Base-by-base conservation (phyloP, 2,888 invertebrate genomes). In the Stenoptilia bipunctidactyla region DNA sequence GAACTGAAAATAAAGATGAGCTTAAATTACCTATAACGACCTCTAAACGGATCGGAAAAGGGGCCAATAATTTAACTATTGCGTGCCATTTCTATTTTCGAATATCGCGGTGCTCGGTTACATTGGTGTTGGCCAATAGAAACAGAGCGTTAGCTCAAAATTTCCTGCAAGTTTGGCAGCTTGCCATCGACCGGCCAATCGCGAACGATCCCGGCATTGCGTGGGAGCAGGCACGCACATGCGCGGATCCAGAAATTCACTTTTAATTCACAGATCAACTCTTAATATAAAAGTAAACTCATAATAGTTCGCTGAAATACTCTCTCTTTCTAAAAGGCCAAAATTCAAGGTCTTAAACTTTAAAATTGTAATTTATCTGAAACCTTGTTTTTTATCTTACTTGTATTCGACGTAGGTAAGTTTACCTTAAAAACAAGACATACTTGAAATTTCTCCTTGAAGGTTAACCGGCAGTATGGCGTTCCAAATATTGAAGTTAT, bases 51-150 rank as follows among this genome's bases (percentile, higher is more conserved):
- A 5, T 5, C 2, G 10, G 35, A 13, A 14, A 15, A 35, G 35
- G 13, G 35, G 35, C 15, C 35, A 15, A 13, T 13, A 15, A 35
- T 15, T 35, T 35, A 6, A 10, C 15, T 15, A 35, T 20, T 53
- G 48, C 46, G 55, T 57, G 52, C 60, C 55, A 58, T 56, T 61
- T 80, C 82, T 83, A 83, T 83, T 82, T 82, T 83, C 74, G 73
- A 82, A 82, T 76, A 75, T 65, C 73, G 82, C 80, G 82, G 82
- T 80, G 82, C 80, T 77, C 66, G 75, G 73, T 80, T 82, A 64
- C 79, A 68, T 56, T 64, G 62, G 61, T 45, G 59, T 52, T 52
- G 48, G 50, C 79, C 82, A 79, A 80, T 80, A 57, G 20, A 20
- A 20, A 69, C 53, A 65, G 52, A 48, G 44, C 50, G 53, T 55